Conservation (phyloP, 2,797 vertebrate genomes). For the Morus bassanus region DNA sequence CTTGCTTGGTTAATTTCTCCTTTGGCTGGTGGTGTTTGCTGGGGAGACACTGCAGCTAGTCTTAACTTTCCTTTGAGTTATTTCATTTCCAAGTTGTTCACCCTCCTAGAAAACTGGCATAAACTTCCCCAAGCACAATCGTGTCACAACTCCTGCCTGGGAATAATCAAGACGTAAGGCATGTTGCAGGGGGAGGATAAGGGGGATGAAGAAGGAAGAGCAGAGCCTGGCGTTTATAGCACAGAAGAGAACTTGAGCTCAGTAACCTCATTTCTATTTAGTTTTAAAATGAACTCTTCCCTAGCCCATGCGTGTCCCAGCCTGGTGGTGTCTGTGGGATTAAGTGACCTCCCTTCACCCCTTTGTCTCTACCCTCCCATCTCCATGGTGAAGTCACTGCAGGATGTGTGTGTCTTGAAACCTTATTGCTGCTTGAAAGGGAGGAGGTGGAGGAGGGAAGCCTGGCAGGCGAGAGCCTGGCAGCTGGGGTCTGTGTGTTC, state of each 20-base stretch:
- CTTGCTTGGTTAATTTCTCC: neutral
- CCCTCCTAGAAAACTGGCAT: constrained; percentile 67
- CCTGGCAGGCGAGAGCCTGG: neutral
- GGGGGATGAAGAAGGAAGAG: neutral
- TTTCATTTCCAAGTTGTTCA: constrained; percentile 75
- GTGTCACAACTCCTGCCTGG: neutral
- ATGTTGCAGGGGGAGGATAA: neutral
- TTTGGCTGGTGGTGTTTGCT: neutral
- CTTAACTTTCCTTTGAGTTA: constrained; percentile 6
- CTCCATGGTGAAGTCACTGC: constrained; percentile 66
- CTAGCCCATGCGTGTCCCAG: constrained; percentile 76
- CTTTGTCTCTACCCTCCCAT: constrained; percentile 46
- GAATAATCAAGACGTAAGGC: constrained; percentile 67
- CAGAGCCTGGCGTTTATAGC: constrained; percentile 52
- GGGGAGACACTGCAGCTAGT: neutral
- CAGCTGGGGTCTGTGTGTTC: neutral
- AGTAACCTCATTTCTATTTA: constrained; percentile 67
- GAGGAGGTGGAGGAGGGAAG: neutral
- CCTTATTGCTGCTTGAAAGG: constrained; percentile 21
- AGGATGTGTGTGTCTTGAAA: constrained; percentile 40
- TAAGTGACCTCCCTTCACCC: constrained; percentile 78
- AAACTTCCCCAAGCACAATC: constrained; percentile 60
- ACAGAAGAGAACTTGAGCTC: constrained; percentile 49
- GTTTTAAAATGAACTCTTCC: constrained; percentile 80
- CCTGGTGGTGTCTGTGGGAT: constrained; percentile 81